Base-by-base conservation (phyloP, 2,113 vertebrate species). In the Toxotes jaculatrix region DNA sequence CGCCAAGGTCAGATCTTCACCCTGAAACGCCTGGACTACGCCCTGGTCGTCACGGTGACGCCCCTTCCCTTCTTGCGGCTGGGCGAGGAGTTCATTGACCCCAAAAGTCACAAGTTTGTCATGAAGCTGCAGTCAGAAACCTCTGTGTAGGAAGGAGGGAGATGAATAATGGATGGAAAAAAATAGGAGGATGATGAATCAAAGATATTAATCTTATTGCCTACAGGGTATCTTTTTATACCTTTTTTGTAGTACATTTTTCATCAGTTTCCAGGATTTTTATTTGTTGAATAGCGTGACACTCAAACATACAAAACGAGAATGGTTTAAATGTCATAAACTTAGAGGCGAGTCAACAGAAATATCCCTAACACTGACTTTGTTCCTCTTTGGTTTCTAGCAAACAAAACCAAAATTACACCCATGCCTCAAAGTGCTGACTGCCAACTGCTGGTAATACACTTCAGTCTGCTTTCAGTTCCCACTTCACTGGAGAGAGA, bases 111-210 rank as follows among this genome's bases (percentile, higher is more conserved):
- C 95, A 98, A 98, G 92, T 99, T 99, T 45, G 96, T 98, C 69
- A 97, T 98, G 97, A 96, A 97, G 89, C 95, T 99, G 57, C 98
- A 99, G 93, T 99, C 98, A 0, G 98, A 99, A 93, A 99, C 98
- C 0, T 98, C 98, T 0, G 97, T 98, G 87, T 98, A 93, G 59
- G 40, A 27, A 31, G 14, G 43, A 6, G 14, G 12, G 3, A 27
- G 12, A 19, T 14, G 0, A 61, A 4, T 27, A 32, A 57, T 0
- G 16, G 27, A 5, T 14, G 7, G 16, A 13, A 7, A 38, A 65
- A 19, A 8, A 38, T 11, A 17, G 47, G 34, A 27, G 32, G 36
- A 73, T 3, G 9, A 8, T 4, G n/a, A 0, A 7, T 70, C 11
- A 36, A 7, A 64, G 27, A 61, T 23, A 34, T 34, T 72, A 34